Conservation (phyloP, 2,113 vertebrate species). For the Camelus bactrianus region DNA sequence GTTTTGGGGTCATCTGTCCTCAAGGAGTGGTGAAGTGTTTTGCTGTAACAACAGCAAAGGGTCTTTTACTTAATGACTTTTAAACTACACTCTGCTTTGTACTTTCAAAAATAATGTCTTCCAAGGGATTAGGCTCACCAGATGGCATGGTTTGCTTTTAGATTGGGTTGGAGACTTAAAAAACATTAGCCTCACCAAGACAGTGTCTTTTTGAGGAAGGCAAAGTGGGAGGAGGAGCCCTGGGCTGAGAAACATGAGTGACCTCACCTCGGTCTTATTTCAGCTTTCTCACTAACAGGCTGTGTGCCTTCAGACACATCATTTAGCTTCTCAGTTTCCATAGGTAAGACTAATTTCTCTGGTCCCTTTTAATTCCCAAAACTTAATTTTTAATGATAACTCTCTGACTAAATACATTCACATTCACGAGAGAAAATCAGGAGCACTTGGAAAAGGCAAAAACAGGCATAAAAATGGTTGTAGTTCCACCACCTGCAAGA, state of each 20-base stretch:
- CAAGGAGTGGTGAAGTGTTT: not conserved
- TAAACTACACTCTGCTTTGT: not conserved
- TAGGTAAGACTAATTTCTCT: not conserved
- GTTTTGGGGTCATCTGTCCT: not conserved
- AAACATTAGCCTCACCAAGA: not conserved
- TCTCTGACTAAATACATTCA: not conserved
- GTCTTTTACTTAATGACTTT: not conserved
- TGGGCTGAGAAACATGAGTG: not conserved
- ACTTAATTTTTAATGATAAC: not conserved
- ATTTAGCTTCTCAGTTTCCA: not conserved
- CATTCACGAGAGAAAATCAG: not conserved
- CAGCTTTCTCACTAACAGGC: not conserved
- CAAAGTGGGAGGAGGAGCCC: not conserved
- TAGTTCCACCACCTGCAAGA: not conserved
- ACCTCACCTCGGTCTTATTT: not conserved
- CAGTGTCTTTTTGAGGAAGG: not conserved
- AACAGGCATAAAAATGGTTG: not conserved
- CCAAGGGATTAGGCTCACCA: not conserved
- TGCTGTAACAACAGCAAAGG: not conserved
- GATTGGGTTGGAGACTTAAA: not conserved
- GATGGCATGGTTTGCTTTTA: not conserved
- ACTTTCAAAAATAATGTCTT: conserved; percentile 1
- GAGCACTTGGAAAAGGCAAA: not conserved
- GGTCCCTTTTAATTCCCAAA: not conserved
- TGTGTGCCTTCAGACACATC: not conserved